A percentile compares a stretch with the other conserved stretches of the same genome.
Conservation (phyloP, 2,888 invertebrate genomes). For the Pterobdella sp. region DNA sequence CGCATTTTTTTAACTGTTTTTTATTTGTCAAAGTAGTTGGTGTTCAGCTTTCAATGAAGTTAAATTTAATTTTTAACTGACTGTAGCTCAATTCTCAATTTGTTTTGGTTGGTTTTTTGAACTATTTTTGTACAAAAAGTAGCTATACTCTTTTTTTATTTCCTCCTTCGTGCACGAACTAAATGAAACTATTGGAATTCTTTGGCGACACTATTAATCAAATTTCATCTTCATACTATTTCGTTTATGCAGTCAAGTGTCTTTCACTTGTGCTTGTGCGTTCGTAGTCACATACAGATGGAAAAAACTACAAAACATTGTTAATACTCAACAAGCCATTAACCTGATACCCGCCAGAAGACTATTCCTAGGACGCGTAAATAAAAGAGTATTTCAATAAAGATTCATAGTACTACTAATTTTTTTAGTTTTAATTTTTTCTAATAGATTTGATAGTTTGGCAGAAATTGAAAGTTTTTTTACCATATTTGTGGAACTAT, state of each 20-base stretch:
- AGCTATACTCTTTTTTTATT: not conserved
- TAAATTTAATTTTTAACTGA: not conserved
- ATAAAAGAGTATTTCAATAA: no score
- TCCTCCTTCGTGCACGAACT: not conserved
- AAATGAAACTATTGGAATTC: constrained; percentile 11
- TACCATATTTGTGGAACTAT: no score
- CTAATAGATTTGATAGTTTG: no score
- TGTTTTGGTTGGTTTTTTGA: not conserved
- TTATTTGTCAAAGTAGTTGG: not conserved
- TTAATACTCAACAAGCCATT: no score
- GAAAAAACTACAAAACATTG: no score
- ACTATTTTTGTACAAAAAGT: not conserved
- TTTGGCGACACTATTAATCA: not conserved
- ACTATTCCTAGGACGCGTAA: no score
- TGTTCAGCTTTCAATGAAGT: not conserved
- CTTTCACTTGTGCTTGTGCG: not conserved
- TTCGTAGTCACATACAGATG: not conserved
- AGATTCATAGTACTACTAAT: no score
- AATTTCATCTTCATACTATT: not conserved
- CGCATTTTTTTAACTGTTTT: not conserved
- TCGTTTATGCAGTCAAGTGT: not conserved
- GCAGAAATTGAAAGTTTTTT: no score
- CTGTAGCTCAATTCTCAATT: not conserved
- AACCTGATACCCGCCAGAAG: no score
- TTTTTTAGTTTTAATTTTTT: no score